Percentiles rank a stretch among this genome's conserved stretches.
Evolutionary conservation across 2,797 vertebrate genomes (phyloP).

Genomic region (Amblyraja radiata): DNA sequence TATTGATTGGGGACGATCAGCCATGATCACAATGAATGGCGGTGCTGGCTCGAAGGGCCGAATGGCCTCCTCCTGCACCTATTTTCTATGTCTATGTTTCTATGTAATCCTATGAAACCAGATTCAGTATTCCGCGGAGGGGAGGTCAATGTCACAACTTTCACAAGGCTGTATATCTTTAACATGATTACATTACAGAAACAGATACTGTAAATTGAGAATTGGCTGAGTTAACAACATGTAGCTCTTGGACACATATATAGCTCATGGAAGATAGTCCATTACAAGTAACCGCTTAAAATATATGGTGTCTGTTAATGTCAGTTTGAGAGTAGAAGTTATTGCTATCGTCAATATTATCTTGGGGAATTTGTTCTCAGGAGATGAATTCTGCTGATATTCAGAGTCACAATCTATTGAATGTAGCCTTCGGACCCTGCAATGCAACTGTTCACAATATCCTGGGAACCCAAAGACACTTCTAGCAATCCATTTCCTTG

Average conservation of each 20-base stretch:
- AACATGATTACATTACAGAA: slow-evolving; percentile 19
- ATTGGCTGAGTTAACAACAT: not conserved
- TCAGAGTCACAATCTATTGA: not conserved
- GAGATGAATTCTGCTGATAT: not conserved
- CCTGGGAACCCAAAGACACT: not conserved
- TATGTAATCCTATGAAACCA: not conserved
- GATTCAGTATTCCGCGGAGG: not conserved
- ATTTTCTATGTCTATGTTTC: too few species aligned
- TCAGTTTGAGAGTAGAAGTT: too few species aligned
- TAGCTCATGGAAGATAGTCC: not conserved
- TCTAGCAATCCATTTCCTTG: not conserved
- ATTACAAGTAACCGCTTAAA: not conserved
- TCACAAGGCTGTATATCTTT: not conserved
- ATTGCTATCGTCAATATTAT: not conserved
- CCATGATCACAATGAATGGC: too few species aligned
- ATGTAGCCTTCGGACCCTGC: not conserved
- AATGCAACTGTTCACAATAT: not conserved
- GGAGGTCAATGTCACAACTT: not conserved
- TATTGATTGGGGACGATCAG: too few species aligned
- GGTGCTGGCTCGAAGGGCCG: too few species aligned
- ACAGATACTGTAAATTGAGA: not conserved
- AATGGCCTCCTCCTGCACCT: too few species aligned
- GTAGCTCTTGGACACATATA: not conserved
- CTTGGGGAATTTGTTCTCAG: not conserved
- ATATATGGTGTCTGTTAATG: not conserved